phyloP scores from a whole-genome alignment of 2,797 vertebrate species.

The Acropternis orthonyx region DNA sequence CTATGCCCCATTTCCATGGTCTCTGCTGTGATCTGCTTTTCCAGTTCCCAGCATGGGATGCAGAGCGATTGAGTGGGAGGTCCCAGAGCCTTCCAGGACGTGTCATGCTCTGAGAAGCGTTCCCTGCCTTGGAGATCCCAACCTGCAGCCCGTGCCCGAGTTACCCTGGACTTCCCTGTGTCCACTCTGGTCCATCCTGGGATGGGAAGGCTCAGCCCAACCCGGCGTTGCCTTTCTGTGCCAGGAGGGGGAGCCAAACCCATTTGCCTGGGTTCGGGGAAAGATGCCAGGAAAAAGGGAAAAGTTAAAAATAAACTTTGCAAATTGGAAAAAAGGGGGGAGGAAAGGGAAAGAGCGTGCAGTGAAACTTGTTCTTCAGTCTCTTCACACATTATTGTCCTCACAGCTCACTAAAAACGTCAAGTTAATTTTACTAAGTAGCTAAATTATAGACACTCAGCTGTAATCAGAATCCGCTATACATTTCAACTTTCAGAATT shows the following conservation, averaged over 20 bases:
- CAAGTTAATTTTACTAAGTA: conserved; percentile 76
- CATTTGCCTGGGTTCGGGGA: neutral
- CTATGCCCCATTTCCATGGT: fast-evolving
- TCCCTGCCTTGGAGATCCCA: neutral
- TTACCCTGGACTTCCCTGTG: neutral
- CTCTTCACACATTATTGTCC: conserved; percentile 69
- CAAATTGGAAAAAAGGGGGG: neutral
- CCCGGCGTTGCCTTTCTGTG: fast-evolving
- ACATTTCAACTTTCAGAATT: conserved; percentile 63
- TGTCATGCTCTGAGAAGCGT: fast-evolving
- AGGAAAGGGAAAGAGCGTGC: conserved; percentile 25
- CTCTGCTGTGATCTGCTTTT: neutral
- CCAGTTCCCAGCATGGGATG: fast-evolving
- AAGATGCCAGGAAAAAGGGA: neutral
- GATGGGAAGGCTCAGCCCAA: neutral
- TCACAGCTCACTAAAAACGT: conserved; percentile 56
- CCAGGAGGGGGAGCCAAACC: conserved; percentile 24
- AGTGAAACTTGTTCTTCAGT: conserved; percentile 15
- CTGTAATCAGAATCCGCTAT: conserved; percentile 66
- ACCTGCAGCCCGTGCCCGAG: fast-evolving
- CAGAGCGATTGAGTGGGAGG: neutral
- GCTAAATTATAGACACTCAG: conserved; percentile 75
- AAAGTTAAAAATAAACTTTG: conserved; percentile 64
- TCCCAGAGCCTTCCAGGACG: neutral
- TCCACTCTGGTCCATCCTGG: neutral